Evolutionary conservation across 30 jellyfish, hydroid and myxozoan species (phyloP).

Genomic region (Clytia hemisphaerica): DNA sequence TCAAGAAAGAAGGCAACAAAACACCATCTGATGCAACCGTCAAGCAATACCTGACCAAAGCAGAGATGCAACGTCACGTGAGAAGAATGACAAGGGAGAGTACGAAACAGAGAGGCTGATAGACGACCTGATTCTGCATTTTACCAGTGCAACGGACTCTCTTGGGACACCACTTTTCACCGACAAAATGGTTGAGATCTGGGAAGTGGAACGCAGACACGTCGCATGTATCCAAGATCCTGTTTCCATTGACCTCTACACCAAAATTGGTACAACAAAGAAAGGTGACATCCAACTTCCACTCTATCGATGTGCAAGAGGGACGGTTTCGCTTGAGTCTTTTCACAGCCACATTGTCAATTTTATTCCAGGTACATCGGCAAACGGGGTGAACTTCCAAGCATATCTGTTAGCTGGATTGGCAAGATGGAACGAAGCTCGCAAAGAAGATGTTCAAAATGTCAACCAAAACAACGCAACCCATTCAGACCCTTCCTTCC

Average conservation of each 20-base stretch:
- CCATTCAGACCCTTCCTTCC: neutral
- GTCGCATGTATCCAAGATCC: conserved; percentile 49
- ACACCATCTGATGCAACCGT: conserved; percentile 27
- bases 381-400: conserved; percentile 38
- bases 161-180: conserved; percentile 47
- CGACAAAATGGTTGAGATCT: conserved; percentile 9
- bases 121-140: conserved; percentile 30
- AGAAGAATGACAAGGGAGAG: conserved; percentile 32
- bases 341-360: conserved; percentile 15
- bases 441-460: conserved; percentile 30
- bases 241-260: conserved; percentile 23
- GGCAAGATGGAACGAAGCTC: conserved; percentile 23
- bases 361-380: conserved; percentile 24
- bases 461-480: too few relatives aligned
- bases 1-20: conserved; percentile 22
- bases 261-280: conserved; percentile 12
- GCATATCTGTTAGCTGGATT: conserved; percentile 32
- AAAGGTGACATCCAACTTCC: conserved; percentile 32
- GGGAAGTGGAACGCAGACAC: conserved; percentile 41
- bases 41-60: conserved; percentile 7
- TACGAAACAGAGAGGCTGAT: conserved; percentile 8
- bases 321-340: conserved; percentile 31
- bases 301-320: conserved; percentile 52
- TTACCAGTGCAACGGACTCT: conserved; percentile 31
- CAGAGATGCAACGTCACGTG: conserved; percentile 30